These are phyloP conservation scores for Drosophila antonietae DNA, from an alignment of 2,888 invertebrate genomes.

Conservation along the genomic window DNA sequence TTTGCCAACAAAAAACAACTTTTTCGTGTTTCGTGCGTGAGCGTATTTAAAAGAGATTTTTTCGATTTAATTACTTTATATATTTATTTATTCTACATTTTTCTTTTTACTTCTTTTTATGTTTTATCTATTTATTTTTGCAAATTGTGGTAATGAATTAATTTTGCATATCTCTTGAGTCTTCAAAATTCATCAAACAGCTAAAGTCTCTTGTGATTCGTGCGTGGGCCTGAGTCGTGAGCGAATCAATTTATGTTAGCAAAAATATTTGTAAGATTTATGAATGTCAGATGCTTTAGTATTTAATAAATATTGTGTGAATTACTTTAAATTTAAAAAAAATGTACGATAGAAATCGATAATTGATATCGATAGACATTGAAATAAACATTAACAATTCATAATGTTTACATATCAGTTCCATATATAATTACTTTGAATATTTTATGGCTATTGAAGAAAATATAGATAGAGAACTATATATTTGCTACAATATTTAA, in stretches of 20 bases:
- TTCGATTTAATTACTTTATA: background rate
- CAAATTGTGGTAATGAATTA: background rate
- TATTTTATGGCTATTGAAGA: too few relatives aligned
- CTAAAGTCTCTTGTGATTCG: background rate
- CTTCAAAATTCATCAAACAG: background rate
- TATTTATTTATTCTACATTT: background rate
- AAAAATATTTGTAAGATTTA: background rate
- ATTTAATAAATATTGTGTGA: background rate
- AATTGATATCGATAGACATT: background rate
- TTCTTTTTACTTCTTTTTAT: background rate
- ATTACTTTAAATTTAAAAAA: background rate
- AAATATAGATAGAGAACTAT: too few relatives aligned
- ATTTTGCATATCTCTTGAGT: background rate
- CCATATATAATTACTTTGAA: too few relatives aligned
- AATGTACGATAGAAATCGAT: background rate
- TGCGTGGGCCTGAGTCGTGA: conserved; percentile 9
- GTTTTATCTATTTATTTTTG: background rate
- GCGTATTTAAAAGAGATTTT: background rate
- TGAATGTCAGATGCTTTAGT: background rate
- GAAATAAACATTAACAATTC: background rate
- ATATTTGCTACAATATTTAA: too few relatives aligned
- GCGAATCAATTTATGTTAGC: background rate
- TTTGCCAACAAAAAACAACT: background rate
- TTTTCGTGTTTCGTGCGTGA: conserved; percentile 1
- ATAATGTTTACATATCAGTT: too few relatives aligned